Evolutionary conservation across 2,113 vertebrate species (phyloP), one percentile per base, ranked within the genome.

Genomic region (Chlorodrepanis virens): DNA sequence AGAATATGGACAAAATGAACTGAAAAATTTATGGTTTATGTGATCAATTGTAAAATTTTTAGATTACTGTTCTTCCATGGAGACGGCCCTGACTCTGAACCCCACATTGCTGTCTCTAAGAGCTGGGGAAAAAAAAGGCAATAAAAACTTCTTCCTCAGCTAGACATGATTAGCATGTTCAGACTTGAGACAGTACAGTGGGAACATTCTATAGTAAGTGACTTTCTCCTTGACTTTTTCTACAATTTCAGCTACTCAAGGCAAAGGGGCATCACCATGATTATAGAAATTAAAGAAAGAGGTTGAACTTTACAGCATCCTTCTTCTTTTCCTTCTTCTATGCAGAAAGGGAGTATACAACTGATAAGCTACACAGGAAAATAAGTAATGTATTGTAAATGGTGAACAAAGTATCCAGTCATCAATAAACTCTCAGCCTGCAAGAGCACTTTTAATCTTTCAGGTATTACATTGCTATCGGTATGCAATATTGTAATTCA

Each of bases 401-500:
- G 72, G 67, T 88, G 90, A 94, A 87, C 53, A 93, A 78, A 93
- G 37, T 21, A 84, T 28, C 6, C n/a, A 88, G 82, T 94, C n/a
- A 13, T 84, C 87, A 91, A 95, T 90, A 91, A 78, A 97, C 91
- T 96, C 28, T 87, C 44, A 77, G 76, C 31, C 60, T 94, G 52
- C 35, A 86, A 39, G 70, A 92, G 81, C 56, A 96, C 39, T 92
- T 91, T 79, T 85, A 89, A 83, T 91, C 57, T 71, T 79, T 94
- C 86, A 95, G 40, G 37, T 70, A 97, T 93, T 92, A 82, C 49
- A 76, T 29, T 92, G 86, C 45, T 47, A 96, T 93, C 95, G 93
- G 94, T 94, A 95, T 97, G 87, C 94, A 95, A 76, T 96, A 76
- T 37, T 93, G 63, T n/a, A 92, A 95, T 94, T 92, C 84, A 87